Evolutionary conservation across 2,113 vertebrate genomes (phyloP).

Genomic region (Tragelaphus imberbis): DNA sequence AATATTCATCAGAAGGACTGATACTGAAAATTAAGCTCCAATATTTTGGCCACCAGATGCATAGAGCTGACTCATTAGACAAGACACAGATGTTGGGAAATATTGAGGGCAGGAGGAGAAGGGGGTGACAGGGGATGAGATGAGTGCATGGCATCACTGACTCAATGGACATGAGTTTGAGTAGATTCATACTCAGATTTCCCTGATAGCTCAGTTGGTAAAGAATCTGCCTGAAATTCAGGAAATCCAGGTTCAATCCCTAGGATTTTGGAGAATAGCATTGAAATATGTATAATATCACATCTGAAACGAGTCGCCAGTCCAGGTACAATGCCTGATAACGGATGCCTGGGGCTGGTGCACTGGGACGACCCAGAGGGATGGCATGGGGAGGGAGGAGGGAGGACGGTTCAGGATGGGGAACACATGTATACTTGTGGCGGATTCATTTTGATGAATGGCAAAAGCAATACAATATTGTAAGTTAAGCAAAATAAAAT

Average conservation of each 20-base stretch:
- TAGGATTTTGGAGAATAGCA: neutral
- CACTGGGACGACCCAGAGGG: too few relatives aligned
- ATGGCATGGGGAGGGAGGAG: too few relatives aligned
- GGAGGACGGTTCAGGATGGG: too few relatives aligned
- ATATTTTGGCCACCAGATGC: neutral
- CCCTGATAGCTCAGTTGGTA: neutral
- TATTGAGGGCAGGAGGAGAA: neutral
- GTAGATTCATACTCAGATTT: neutral
- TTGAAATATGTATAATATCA: too few relatives aligned
- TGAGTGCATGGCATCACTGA: neutral
- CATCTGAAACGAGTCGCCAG: too few relatives aligned
- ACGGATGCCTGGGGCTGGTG: too few relatives aligned
- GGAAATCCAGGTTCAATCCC: neutral
- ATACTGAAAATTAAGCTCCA: neutral
- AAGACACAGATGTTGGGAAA: neutral
- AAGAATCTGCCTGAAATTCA: neutral
- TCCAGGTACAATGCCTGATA: too few relatives aligned
- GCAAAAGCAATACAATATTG: too few relatives aligned
- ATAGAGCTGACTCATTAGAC: neutral
- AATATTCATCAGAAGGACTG: neutral
- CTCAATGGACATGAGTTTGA: neutral
- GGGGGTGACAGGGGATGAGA: neutral
- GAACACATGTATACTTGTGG: too few relatives aligned
- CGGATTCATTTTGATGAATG: too few relatives aligned
- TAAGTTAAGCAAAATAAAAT: too few relatives aligned